Evolutionary conservation across 2,888 invertebrate species (phyloP).

Genomic region (Orchesella flavescens): DNA sequence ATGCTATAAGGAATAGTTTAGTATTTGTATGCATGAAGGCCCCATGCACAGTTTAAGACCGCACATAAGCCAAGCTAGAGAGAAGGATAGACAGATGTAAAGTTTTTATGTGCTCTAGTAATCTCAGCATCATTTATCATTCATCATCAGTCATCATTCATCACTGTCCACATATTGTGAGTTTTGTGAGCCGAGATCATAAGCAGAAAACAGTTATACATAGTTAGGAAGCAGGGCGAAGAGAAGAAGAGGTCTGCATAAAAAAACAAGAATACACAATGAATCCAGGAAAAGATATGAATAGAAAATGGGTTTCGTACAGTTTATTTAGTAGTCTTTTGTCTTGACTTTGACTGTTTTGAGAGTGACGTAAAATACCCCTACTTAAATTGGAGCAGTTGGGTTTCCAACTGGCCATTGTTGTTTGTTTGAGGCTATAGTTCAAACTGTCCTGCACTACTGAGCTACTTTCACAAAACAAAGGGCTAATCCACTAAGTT

Average conservation of each 20-base stretch:
- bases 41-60: too few relatives aligned
- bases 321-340: neutral
- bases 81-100: neutral
- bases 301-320: neutral
- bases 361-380: too few relatives aligned
- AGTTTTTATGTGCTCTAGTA: constrained; percentile 38
- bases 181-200: neutral
- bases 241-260: neutral
- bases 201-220: neutral
- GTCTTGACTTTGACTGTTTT: neutral
- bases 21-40: too few relatives aligned
- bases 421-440: too few relatives aligned
- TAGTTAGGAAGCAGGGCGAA: neutral
- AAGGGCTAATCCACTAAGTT: too few relatives aligned
- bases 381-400: too few relatives aligned
- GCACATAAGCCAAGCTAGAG: neutral
- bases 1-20: too few relatives aligned
- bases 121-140: constrained; percentile 62
- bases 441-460: too few relatives aligned
- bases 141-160: constrained; percentile 61
- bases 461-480: too few relatives aligned
- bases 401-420: too few relatives aligned
- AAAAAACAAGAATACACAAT: too few relatives aligned
- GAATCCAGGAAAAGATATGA: too few relatives aligned
- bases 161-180: constrained; percentile 46